These are phyloP conservation scores for Halictus rubicundus DNA, from an alignment of 1,140 invertebrate genomes.

Conservation along the genomic window DNA sequence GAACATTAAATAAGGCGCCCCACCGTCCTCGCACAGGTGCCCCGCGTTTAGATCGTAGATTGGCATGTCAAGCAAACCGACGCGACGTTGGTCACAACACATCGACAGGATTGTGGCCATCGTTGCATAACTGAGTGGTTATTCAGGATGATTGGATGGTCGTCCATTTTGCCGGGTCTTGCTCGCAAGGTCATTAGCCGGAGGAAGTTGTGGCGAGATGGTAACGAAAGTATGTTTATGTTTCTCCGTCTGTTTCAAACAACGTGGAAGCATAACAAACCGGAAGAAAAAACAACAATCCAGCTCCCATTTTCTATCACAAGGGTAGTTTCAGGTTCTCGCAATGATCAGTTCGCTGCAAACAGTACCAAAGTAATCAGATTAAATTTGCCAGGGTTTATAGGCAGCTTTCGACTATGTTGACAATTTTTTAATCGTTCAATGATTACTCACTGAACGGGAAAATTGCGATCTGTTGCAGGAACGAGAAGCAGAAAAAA, in stretches of 20 bases:
- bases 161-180: conserved; percentile 30
- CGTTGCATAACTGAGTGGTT: conserved; percentile 76
- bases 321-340: neutral
- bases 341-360: neutral
- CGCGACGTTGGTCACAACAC: conserved; percentile 42
- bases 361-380: too few relatives aligned
- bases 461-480: conserved; percentile 48
- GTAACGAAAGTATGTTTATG: too few relatives aligned
- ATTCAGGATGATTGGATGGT: conserved; percentile 69
- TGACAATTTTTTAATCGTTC: neutral
- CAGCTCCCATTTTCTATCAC: too few relatives aligned
- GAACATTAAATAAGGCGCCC: conserved; percentile 73
- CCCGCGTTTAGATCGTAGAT: conserved; percentile 68
- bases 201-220: too few relatives aligned
- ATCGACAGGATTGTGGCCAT: conserved; percentile 65
- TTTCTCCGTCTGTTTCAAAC: too few relatives aligned
- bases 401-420: too few relatives aligned
- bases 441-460: neutral
- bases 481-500: conserved; percentile 76
- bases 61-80: conserved; percentile 9
- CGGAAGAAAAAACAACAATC: too few relatives aligned
- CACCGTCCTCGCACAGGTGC: conserved; percentile 46
- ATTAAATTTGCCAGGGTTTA: too few relatives aligned
- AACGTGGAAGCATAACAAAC: too few relatives aligned
- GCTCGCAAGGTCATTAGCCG: conserved; percentile 43